A percentile compares a stretch with the other conserved stretches of the same genome.
These are phyloP conservation scores for Cryptoprocta ferox DNA, from an alignment of 2,797 vertebrate species.

Conservation along the genomic window DNA sequence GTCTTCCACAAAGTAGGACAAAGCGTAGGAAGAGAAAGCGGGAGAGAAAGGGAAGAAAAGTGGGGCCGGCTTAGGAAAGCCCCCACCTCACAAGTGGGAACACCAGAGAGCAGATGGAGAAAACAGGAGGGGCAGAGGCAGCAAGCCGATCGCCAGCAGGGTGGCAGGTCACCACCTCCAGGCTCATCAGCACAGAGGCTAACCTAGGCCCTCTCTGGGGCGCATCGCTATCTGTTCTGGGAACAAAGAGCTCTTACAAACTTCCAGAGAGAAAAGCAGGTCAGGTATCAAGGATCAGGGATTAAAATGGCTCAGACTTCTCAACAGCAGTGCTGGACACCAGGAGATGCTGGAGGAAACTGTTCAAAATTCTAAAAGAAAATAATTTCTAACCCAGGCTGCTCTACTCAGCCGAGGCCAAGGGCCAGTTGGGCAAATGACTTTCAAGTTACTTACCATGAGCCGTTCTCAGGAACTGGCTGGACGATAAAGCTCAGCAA, in stretches of 20 bases:
- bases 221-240: not conserved
- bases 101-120: not conserved
- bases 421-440: not conserved
- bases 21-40: not conserved
- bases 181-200: not conserved
- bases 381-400: not conserved
- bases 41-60: not conserved
- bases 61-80: not conserved
- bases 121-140: no score
- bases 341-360: no score
- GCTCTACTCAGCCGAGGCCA: not conserved
- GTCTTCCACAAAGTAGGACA: not conserved
- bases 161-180: rapidly evolving
- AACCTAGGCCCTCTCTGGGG: not conserved
- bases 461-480: not conserved
- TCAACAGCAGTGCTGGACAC: not conserved
- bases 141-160: rapidly evolving
- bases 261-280: not conserved
- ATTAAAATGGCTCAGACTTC: not conserved
- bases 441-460: not conserved
- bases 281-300: not conserved
- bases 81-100: not conserved
- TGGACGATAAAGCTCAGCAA: not conserved
- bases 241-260: not conserved
- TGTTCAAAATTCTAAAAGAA: not conserved